Evolutionary conservation across 2,113 vertebrate species (phyloP).

Genomic region (Paradisaea rubra): DNA sequence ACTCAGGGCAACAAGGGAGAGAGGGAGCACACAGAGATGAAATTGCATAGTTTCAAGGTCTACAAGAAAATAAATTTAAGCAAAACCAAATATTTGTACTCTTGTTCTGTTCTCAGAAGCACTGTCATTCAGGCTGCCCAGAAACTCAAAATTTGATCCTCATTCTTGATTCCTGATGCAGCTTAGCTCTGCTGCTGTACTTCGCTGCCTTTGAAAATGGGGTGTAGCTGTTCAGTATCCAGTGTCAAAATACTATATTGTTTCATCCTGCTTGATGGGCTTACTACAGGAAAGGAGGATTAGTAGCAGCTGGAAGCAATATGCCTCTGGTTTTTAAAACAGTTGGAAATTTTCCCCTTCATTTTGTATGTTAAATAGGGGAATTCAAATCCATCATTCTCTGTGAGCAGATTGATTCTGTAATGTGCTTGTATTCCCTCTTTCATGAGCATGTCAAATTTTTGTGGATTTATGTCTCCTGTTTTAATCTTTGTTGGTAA

Average conservation of each 20-base stretch:
- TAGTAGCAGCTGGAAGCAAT: constrained; percentile 14
- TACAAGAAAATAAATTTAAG: not conserved
- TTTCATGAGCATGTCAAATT: not conserved
- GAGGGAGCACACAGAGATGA: not conserved
- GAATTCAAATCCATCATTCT: not conserved
- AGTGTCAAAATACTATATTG: not conserved
- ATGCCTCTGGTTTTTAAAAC: not conserved
- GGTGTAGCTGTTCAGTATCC: not conserved
- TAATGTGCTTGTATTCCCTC: constrained; percentile 1
- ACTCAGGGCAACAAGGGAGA: not conserved
- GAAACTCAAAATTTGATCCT: not conserved
- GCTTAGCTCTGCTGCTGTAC: not conserved
- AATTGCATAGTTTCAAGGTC: not conserved
- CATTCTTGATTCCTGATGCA: not conserved
- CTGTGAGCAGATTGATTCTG: not conserved
- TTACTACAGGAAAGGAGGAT: not conserved
- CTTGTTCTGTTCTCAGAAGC: not conserved
- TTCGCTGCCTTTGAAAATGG: constrained; percentile 6
- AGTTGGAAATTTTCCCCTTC: constrained; percentile 21
- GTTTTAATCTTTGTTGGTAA: not conserved
- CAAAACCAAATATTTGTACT: not conserved
- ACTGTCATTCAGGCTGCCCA: not conserved
- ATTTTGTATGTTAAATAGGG: not conserved
- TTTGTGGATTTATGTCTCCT: not conserved
- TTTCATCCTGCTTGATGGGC: not conserved